These are phyloP conservation scores for Lasiurus borealis DNA, from an alignment of 2,113 vertebrate genomes.

Conservation along the genomic window DNA sequence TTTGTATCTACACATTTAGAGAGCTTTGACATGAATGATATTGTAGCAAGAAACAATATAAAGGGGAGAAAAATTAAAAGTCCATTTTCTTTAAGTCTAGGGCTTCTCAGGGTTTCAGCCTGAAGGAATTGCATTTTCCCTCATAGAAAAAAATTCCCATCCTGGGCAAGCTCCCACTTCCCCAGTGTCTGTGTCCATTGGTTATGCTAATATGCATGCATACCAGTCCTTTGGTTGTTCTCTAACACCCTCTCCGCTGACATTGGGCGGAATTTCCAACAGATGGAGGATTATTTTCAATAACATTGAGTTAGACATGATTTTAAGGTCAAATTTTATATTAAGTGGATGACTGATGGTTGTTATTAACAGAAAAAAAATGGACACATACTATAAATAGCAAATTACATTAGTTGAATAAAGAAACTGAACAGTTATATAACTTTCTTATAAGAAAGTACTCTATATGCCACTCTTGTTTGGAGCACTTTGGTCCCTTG, in stretches of 20 bases:
- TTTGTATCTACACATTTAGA: constrained; percentile 68
- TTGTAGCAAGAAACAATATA: constrained; percentile 80
- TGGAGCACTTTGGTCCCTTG: background rate
- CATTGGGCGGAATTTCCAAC: constrained; percentile 54
- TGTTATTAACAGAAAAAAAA: constrained; percentile 66
- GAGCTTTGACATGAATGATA: constrained; percentile 72
- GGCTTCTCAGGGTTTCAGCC: constrained; percentile 47
- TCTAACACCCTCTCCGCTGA: too few species aligned
- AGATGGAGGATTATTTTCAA: constrained; percentile 65
- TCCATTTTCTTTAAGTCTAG: constrained; percentile 57
- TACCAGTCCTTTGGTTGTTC: too few species aligned
- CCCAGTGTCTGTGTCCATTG: too few species aligned
- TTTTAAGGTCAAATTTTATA: constrained; percentile 67
- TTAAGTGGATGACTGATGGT: constrained; percentile 60
- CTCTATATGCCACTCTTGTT: background rate
- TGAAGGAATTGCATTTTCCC: constrained; percentile 61
- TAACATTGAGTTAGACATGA: constrained; percentile 64
- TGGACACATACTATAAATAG: background rate
- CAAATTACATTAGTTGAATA: constrained; percentile 63
- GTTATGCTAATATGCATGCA: too few species aligned
- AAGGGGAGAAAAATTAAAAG: constrained; percentile 51
- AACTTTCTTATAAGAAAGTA: background rate
- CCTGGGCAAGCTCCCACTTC: too few species aligned
- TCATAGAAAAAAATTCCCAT: constrained; percentile 50
- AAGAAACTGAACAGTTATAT: background rate